Base-by-base conservation (phyloP, 2,113 vertebrate genomes). In the Asarcornis scutulata region DNA sequence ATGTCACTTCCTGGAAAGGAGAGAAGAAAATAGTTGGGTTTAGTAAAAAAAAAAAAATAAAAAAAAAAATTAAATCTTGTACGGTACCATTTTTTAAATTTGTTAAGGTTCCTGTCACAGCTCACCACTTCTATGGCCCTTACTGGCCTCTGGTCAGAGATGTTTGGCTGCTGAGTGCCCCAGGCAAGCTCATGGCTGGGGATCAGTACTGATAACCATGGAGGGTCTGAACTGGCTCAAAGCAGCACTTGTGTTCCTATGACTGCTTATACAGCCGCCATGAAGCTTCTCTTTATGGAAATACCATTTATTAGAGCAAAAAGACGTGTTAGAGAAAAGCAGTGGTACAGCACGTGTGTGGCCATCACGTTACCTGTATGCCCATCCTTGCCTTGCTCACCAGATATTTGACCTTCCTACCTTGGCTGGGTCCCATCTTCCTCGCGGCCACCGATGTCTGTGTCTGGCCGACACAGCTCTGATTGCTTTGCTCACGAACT, bases 391-490 rank as follows among this genome's bases (percentile, higher is more conserved):
- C 42, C 58, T 32, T 16, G 31, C n/a, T 71, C 75, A 44, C 34
- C 38, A 42, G 63, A 5, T 48, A 17, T 32, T 52, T 72, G 58
- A 36, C 60, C 29, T 15, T 44, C 23, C 34, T 27, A 2, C 72
- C 60, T 26, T n/a, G 26, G 40, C 13, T 34, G 29, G 46, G 21
- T 46, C 74, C 22, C n/a, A 15, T 42, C 44, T 46, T 52, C 38
- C 42, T 64, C 1, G 1, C 6, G 25, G 82, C 22, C 0, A 0
- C 68, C 1, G 2, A 29, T 38, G 22, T 63, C 63, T 17, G 23
- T 2, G 5, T 42, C 58, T 36, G 87, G 12, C 77, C 38, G 68
- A 7, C 29, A 4, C 40, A 26, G 20, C 71, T 72, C 75, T 68
- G 72, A 40, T 64, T 17, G 23, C 40, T 52, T 80, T 13, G 3